These are phyloP conservation scores for Anas flavirostris DNA, from an alignment of 2,797 vertebrate genomes.

Conservation along the genomic window DNA sequence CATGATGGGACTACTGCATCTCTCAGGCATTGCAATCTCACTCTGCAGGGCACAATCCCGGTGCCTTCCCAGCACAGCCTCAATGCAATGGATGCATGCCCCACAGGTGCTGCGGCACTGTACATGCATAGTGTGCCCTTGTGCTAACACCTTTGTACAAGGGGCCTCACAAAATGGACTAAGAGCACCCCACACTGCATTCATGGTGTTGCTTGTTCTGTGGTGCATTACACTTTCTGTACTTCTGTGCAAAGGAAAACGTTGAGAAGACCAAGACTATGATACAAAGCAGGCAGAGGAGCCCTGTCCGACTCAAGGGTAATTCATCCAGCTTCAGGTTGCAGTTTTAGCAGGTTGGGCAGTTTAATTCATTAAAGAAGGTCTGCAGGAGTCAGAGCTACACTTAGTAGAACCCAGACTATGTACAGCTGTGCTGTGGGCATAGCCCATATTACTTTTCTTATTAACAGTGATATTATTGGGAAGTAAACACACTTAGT, in stretches of 20 bases:
- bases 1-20: neutral
- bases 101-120: rapidly evolving
- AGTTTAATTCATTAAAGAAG: neutral
- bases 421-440: neutral
- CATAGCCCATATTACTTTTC: rapidly evolving
- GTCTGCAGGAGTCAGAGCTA: neutral
- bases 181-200: rapidly evolving
- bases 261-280: neutral
- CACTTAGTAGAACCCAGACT: neutral
- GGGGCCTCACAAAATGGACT: rapidly evolving
- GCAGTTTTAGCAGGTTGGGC: neutral
- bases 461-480: neutral
- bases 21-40: neutral
- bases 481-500: neutral
- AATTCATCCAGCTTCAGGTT: neutral
- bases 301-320: rapidly evolving
- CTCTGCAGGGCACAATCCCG: neutral
- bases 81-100: rapidly evolving
- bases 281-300: rapidly evolving
- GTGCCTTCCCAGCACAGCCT: neutral
- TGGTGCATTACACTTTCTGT: neutral
- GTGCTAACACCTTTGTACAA: rapidly evolving
- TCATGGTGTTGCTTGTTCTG: neutral
- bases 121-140: rapidly evolving
- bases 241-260: neutral